phyloP scores from a whole-genome alignment of 2,888 invertebrate genomes.

The Linnaemya tessellans region DNA sequence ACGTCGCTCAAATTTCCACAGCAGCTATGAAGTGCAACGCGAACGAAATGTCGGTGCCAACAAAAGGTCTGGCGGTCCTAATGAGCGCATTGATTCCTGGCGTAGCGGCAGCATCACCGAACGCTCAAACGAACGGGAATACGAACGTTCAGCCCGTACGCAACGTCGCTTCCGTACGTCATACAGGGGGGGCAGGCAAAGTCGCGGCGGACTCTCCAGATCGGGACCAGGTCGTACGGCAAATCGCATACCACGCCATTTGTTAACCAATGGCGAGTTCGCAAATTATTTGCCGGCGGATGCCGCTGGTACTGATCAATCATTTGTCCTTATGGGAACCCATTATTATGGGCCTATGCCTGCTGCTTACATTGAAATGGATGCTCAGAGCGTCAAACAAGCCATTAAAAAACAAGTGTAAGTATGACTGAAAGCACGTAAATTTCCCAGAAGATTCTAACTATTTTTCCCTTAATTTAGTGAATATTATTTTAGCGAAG shows the following conservation, averaged over 20 bases:
- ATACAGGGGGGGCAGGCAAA: conserved; percentile 81
- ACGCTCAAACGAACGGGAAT: conserved; percentile 73
- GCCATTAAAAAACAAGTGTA: conserved; percentile 95
- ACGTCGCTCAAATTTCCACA: conserved; percentile 68
- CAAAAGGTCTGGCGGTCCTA: conserved; percentile 75
- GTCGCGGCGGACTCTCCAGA: conserved; percentile 83
- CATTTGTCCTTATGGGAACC: conserved; percentile 83
- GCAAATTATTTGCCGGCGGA: conserved; percentile 80
- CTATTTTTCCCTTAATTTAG: conserved; percentile 84
- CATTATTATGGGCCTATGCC: conserved; percentile 83
- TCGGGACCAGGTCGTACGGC: conserved; percentile 82
- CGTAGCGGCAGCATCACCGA: conserved; percentile 81
- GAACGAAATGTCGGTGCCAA: conserved; percentile 72
- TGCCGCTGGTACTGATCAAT: conserved; percentile 80
- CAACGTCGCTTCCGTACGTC: conserved; percentile 82
- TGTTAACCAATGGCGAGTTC: conserved; percentile 81
- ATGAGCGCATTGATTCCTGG: conserved; percentile 82
- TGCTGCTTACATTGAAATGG: conserved; percentile 82
- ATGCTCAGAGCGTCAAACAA: conserved; percentile 88
- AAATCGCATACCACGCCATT: conserved; percentile 83
- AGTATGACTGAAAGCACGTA: conserved; percentile 83
- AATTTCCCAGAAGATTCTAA: background rate
- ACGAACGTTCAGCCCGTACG: conserved; percentile 76
- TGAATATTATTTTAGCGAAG: conserved; percentile 99
- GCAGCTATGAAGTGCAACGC: conserved; percentile 70